Evolutionary conservation across 2,113 vertebrate species (phyloP).

Genomic region (Callipepla squamata): DNA sequence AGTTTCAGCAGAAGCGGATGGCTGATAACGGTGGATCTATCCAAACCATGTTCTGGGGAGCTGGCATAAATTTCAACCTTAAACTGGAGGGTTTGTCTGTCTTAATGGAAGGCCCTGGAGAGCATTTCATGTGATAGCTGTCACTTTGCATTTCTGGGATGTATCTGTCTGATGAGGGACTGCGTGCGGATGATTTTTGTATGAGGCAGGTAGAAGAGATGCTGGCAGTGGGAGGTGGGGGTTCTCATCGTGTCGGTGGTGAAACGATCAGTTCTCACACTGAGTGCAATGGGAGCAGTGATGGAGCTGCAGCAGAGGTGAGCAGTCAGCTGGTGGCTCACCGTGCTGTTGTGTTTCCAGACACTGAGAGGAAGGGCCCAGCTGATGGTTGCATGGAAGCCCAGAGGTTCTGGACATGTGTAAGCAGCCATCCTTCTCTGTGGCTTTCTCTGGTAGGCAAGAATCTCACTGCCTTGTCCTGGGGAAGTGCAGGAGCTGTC

Average conservation of each 20-base stretch:
- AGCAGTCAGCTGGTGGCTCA: neutral
- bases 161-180: neutral
- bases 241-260: accelerated
- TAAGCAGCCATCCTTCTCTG: neutral
- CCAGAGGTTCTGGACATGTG: neutral
- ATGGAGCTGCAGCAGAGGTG: neutral
- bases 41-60: neutral
- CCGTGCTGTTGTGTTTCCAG: neutral
- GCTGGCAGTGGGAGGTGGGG: neutral
- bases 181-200: neutral
- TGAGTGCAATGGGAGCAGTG: accelerated
- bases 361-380: neutral
- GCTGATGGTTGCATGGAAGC: neutral
- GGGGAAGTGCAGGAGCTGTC: conserved; percentile 2
- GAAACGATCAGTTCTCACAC: neutral
- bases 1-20: neutral
- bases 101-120: conserved; percentile 35
- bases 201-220: neutral
- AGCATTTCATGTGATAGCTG: neutral
- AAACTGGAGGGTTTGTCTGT: conserved; percentile 15
- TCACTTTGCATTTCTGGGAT: conserved; percentile 26
- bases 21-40: neutral
- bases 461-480: neutral
- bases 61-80: conserved; percentile 36
- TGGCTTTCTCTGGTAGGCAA: neutral